phyloP scores from a whole-genome alignment of 2,113 vertebrate species.

The Psilopogon haemacephalus region DNA sequence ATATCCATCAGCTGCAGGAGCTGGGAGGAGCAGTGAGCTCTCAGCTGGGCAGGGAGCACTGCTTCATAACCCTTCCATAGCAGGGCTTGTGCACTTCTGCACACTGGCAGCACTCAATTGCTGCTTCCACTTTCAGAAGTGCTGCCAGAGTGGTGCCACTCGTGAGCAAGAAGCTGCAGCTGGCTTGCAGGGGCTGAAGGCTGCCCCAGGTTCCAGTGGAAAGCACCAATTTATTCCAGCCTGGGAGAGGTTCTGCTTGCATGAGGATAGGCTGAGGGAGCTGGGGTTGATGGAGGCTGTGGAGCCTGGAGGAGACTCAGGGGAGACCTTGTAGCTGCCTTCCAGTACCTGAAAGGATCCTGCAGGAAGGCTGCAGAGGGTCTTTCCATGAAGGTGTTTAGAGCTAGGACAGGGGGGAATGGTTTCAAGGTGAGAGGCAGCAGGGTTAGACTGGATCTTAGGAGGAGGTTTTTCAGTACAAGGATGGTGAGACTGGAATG shows the following conservation, averaged over 20 bases:
- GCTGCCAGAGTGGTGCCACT: neutral
- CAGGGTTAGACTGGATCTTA: too few species aligned
- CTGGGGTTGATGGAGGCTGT: too few species aligned
- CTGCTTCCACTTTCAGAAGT: neutral
- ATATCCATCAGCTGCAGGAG: neutral
- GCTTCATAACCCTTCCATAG: neutral
- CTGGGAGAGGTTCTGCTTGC: neutral
- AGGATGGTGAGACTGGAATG: too few species aligned
- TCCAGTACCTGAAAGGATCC: too few species aligned
- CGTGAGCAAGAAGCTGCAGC: accelerated
- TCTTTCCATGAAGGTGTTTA: too few species aligned
- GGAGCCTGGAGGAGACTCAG: too few species aligned
- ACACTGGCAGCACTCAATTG: accelerated
- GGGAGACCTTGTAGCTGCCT: too few species aligned
- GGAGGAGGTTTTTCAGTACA: too few species aligned
- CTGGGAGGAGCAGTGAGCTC: neutral
- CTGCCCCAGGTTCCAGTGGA: neutral
- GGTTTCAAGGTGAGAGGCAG: too few species aligned
- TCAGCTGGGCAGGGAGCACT: neutral
- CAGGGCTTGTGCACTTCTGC: neutral
- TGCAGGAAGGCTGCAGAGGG: too few species aligned
- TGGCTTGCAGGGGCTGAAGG: neutral
- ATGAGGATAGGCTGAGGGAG: too few species aligned
- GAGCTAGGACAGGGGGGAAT: too few species aligned
- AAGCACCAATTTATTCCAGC: neutral